These are phyloP conservation scores for Psilopogon haemacephalus DNA, from an alignment of 2,113 vertebrate species.

Conservation along the genomic window DNA sequence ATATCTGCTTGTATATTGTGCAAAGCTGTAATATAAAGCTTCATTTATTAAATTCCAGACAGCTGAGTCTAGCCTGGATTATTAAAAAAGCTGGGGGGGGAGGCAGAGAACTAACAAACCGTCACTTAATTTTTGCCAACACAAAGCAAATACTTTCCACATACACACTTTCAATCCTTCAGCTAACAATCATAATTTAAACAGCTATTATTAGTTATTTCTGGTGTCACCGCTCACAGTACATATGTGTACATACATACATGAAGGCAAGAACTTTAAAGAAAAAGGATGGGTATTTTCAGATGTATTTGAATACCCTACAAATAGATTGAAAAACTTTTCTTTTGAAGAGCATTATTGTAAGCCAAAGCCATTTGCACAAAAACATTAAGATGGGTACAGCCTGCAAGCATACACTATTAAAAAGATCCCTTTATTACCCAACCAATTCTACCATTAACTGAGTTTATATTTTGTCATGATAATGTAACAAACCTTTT, in stretches of 20 bases:
- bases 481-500: neutral
- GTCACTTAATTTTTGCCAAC: neutral
- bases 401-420: neutral
- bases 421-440: neutral
- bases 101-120: too few relatives aligned
- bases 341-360: neutral
- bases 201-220: neutral
- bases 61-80: too few relatives aligned
- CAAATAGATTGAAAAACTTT: neutral
- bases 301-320: neutral
- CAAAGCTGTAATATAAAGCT: too few relatives aligned
- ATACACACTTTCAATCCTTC: neutral
- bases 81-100: too few relatives aligned
- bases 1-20: too few relatives aligned
- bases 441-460: neutral
- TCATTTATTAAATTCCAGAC: too few relatives aligned
- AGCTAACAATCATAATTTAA: neutral
- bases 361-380: neutral
- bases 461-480: neutral
- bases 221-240: neutral
- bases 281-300: neutral
- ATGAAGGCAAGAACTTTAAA: neutral
- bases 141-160: neutral
- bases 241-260: neutral
- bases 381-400: neutral